Conservation (phyloP, 2,797 vertebrate genomes). For the Chelonia mydas region DNA sequence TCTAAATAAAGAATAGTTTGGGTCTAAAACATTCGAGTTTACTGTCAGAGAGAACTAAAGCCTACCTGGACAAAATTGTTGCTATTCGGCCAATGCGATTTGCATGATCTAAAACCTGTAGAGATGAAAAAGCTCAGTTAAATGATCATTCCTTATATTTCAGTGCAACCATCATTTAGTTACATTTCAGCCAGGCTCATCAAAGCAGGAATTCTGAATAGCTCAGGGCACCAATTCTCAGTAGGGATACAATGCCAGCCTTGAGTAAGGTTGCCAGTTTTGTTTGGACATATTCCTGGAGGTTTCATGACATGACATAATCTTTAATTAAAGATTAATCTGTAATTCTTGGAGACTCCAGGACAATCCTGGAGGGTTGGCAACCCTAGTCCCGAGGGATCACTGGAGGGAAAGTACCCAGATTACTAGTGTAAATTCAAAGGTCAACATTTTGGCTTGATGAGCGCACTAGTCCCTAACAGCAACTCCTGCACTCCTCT, state of each 20-base stretch:
- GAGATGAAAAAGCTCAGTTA: background rate
- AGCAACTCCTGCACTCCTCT: background rate
- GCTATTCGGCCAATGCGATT: constrained; percentile 67
- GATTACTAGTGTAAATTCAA: background rate
- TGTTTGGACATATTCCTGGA: background rate
- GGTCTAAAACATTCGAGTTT: background rate
- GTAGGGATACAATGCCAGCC: background rate
- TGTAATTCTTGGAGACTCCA: background rate
- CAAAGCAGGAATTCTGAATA: background rate
- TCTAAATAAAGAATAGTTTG: background rate
- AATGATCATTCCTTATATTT: background rate
- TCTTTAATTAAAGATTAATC: background rate
- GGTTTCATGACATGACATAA: background rate
- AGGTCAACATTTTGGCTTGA: background rate
- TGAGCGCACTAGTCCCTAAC: background rate
- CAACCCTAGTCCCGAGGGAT: background rate
- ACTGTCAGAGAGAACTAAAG: background rate
- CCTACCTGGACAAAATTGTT: constrained; percentile 85
- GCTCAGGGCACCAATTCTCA: background rate
- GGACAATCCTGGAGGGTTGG: background rate
- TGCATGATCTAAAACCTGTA: constrained; percentile 75
- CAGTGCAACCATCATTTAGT: accelerated
- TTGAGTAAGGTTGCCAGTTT: background rate
- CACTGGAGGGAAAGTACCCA: background rate
- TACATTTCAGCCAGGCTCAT: background rate